A percentile compares a stretch with the other conserved stretches of the same genome.
Evolutionary conservation across 2,113 vertebrate genomes (phyloP).

Genomic region (Smithornis capensis): DNA sequence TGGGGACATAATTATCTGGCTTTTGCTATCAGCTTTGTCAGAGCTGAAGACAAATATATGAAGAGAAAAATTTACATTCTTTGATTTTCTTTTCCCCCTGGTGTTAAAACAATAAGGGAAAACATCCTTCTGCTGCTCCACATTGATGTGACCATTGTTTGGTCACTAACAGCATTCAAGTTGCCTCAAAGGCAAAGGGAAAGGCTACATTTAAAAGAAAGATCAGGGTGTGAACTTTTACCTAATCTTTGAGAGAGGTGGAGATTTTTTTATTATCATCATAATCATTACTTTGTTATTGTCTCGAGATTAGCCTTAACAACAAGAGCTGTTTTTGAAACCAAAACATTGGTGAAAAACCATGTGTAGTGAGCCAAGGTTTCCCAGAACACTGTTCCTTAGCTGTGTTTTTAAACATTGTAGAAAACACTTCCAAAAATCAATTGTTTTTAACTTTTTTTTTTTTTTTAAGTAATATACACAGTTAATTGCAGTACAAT

Average conservation of each 20-base stretch:
- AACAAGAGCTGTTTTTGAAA: slow-evolving; percentile 58
- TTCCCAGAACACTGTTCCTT: slow-evolving; percentile 38
- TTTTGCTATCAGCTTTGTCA: background rate
- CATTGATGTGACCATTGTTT: background rate
- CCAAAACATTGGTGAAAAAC: slow-evolving; percentile 8
- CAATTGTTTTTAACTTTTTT: background rate
- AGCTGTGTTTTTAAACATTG: background rate
- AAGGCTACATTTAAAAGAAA: slow-evolving; percentile 1
- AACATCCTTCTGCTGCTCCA: background rate
- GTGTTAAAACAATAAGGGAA: background rate
- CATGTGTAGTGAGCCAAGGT: slow-evolving; percentile 26
- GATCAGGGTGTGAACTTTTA: background rate
- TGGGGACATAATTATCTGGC: background rate
- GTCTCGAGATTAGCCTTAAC: slow-evolving; percentile 20
- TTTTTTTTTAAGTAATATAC: background rate
- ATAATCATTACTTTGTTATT: slow-evolving; percentile 3
- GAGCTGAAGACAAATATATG: background rate
- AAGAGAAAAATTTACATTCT: background rate
- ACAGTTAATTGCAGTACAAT: background rate
- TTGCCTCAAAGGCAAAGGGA: background rate
- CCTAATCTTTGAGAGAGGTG: background rate
- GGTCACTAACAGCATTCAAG: background rate
- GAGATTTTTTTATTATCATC: background rate
- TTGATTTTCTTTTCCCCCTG: background rate
- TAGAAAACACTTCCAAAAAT: background rate